phyloP scores from a whole-genome alignment of 2,113 vertebrate genomes.

The Toxotes jaculatrix region DNA sequence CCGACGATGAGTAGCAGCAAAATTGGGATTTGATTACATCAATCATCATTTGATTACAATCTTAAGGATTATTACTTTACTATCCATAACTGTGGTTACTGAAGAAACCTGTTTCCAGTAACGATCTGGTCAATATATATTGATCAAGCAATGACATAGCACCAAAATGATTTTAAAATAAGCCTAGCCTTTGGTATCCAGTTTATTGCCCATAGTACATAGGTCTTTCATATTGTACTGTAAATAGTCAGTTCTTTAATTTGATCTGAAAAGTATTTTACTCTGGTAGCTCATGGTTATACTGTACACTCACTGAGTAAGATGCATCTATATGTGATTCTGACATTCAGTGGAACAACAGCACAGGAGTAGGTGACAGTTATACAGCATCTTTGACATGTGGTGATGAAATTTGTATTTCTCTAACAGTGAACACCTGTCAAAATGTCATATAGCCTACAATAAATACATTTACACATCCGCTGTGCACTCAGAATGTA shows the following conservation, averaged over 20 bases:
- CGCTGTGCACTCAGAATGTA: slow-evolving; percentile 23
- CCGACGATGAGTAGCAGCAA: neutral
- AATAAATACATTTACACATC: slow-evolving; percentile 72
- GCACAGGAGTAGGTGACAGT: slow-evolving; percentile 45
- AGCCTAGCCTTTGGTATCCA: slow-evolving; percentile 15
- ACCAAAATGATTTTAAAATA: slow-evolving; percentile 24
- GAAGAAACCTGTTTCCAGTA: neutral
- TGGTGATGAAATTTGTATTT: slow-evolving; percentile 55
- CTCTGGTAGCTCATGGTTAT: slow-evolving; percentile 30
- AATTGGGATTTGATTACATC: neutral
- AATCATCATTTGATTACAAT: neutral
- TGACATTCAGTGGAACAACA: slow-evolving; percentile 36
- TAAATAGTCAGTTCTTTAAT: slow-evolving; percentile 37
- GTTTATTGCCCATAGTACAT: slow-evolving; percentile 24
- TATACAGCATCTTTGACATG: slow-evolving; percentile 49
- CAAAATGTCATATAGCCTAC: slow-evolving; percentile 50
- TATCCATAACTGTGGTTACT: neutral
- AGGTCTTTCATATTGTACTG: slow-evolving; percentile 53
- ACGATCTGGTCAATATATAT: neutral
- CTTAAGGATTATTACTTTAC: neutral
- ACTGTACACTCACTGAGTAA: slow-evolving; percentile 25
- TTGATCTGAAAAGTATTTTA: slow-evolving; percentile 13
- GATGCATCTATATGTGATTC: slow-evolving; percentile 26
- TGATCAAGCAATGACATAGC: slow-evolving; percentile 1
- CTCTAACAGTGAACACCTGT: slow-evolving; percentile 59